Percentiles rank a stretch among this genome's conserved stretches.
Evolutionary conservation across 2,113 vertebrate species (phyloP).

Genomic region (Pomatostomus ruficeps): DNA sequence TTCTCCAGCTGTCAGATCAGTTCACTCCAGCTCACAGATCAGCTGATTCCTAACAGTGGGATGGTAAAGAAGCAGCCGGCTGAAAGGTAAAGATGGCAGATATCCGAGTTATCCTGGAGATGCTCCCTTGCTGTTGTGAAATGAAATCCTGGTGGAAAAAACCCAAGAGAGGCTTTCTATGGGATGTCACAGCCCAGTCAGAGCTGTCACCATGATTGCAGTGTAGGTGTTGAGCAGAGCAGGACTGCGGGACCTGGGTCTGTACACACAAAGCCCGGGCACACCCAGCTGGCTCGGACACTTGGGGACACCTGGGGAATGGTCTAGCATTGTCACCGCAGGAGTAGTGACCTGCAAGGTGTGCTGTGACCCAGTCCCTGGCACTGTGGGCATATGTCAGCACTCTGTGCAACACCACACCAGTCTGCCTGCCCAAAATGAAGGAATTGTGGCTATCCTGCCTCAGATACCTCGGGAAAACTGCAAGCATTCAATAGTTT

Average conservation of each 20-base stretch:
- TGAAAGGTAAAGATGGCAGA: not conserved
- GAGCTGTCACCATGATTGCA: not conserved
- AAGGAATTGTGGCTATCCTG: not conserved
- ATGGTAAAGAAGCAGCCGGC: not conserved
- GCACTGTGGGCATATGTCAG: accelerated
- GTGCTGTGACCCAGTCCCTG: not conserved
- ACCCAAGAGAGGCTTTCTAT: accelerated
- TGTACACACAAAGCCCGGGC: not conserved
- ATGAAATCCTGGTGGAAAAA: not conserved
- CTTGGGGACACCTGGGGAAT: accelerated
- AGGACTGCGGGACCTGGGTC: not conserved
- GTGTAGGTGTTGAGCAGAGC: not conserved
- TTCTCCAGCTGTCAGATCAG: not conserved
- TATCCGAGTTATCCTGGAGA: not conserved
- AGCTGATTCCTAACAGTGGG: not conserved
- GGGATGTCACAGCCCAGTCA: not conserved
- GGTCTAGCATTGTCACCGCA: not conserved
- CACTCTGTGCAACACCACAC: accelerated
- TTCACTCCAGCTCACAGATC: not conserved
- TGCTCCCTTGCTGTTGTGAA: not conserved
- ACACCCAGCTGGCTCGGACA: accelerated
- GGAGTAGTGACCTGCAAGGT: not conserved
- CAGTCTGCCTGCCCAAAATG: not conserved
- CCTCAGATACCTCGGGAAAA: not conserved
- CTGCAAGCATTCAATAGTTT: not conserved